Evolutionary conservation across 1,140 invertebrate species (phyloP).

Genomic region (Polypedilum vanderplanki): DNA sequence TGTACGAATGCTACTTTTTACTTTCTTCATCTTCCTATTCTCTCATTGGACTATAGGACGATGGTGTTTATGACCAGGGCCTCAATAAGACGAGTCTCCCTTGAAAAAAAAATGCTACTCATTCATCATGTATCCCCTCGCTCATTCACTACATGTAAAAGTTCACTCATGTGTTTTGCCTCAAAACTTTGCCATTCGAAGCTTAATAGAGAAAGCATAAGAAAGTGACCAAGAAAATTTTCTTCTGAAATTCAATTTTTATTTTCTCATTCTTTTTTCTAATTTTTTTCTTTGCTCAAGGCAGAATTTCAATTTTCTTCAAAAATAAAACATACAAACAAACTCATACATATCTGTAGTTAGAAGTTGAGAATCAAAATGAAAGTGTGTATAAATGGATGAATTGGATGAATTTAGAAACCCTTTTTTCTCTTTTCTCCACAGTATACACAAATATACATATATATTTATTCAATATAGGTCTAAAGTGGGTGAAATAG

Average conservation of each 20-base stretch:
- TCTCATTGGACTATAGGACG: neutral
- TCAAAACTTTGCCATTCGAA: neutral
- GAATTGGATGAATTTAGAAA: neutral
- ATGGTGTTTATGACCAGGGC: neutral
- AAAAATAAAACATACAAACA: too few relatives aligned
- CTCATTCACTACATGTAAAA: neutral
- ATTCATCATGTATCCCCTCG: neutral
- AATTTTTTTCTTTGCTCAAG: neutral
- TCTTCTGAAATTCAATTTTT: constrained; percentile 15
- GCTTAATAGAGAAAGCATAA: neutral
- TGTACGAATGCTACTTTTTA: neutral
- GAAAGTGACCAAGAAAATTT: neutral
- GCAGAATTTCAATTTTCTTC: neutral
- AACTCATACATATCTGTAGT: neutral
- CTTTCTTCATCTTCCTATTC: neutral
- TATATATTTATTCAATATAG: neutral
- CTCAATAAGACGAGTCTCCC: neutral
- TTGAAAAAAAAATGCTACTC: neutral
- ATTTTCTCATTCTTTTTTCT: neutral
- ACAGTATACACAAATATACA: neutral
- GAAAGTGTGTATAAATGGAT: constrained; percentile 18
- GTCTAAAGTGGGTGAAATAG: neutral
- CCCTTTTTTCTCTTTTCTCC: neutral
- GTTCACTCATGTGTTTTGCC: neutral
- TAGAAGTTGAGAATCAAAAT: neutral